Evolutionary conservation across 2,888 invertebrate species (phyloP).

Genomic region (Xylophagus ater): DNA sequence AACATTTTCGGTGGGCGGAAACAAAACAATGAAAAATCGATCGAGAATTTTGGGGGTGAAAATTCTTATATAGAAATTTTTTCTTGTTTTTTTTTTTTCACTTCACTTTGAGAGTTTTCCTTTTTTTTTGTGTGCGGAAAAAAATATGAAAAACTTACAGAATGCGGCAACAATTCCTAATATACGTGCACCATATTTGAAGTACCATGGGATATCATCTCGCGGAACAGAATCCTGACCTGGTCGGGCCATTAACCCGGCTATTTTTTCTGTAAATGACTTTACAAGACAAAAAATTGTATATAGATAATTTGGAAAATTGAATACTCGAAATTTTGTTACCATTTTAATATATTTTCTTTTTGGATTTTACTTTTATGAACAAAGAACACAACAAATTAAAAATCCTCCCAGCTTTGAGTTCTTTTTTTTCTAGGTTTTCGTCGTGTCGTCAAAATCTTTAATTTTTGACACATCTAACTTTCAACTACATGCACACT

Average conservation of each 20-base stretch:
- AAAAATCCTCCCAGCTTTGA: no score
- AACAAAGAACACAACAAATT: no score
- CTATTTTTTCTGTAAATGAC: constrained; percentile 71
- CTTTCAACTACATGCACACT: no score
- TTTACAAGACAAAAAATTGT: constrained; percentile 31
- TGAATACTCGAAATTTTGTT: not conserved
- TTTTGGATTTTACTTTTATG: no score
- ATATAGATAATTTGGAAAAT: not conserved
- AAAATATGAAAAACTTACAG: constrained; percentile 48
- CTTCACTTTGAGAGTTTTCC: not conserved
- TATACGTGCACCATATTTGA: constrained; percentile 74
- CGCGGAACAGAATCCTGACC: constrained; percentile 61
- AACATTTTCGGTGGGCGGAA: constrained; percentile 9
- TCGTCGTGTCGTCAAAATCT: no score
- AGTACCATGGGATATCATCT: constrained; percentile 81
- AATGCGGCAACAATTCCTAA: constrained; percentile 75
- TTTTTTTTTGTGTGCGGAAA: constrained; percentile 23
- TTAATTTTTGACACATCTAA: no score
- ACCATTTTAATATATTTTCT: not conserved
- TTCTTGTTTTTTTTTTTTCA: not conserved
- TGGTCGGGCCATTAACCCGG: constrained; percentile 68
- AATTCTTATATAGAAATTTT: not conserved
- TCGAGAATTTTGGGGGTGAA: constrained; percentile 18
- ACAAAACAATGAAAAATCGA: constrained; percentile 21
- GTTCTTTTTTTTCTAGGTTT: no score